Conservation (phyloP, 2,888 invertebrate genomes). For the Teleogryllus oceanicus region DNA sequence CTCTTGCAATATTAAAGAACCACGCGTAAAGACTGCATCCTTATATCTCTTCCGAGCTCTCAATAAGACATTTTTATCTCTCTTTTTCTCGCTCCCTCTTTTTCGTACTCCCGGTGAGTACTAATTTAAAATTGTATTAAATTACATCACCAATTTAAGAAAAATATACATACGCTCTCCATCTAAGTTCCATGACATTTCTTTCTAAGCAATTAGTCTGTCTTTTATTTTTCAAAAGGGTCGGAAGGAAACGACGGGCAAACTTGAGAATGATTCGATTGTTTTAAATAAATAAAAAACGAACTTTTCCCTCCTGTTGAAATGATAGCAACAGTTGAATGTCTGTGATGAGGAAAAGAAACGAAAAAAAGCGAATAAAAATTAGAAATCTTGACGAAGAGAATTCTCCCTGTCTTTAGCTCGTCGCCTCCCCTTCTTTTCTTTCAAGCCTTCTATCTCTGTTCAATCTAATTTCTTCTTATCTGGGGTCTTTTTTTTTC, state of each 20-base stretch:
- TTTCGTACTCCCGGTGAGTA: slow-evolving; percentile 19
- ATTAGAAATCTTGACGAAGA: slow-evolving; percentile 29
- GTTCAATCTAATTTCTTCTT: slow-evolving; percentile 21
- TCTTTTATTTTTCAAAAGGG: slow-evolving; percentile 10
- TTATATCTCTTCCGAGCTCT: not conserved
- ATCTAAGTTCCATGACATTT: slow-evolving; percentile 18
- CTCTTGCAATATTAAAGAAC: slow-evolving; percentile 12
- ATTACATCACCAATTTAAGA: slow-evolving; percentile 18
- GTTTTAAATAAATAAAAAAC: slow-evolving; percentile 11
- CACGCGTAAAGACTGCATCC: not conserved
- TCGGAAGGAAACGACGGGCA: not conserved
- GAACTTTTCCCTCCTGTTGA: slow-evolving; percentile 18
- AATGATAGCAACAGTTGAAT: slow-evolving; percentile 1
- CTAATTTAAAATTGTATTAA: slow-evolving; percentile 18
- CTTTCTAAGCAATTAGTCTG: slow-evolving; percentile 4
- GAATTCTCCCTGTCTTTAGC: slow-evolving; percentile 18
- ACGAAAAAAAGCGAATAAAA: slow-evolving; percentile 25
- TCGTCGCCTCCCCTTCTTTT: not conserved
- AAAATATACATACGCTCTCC: slow-evolving; percentile 1
- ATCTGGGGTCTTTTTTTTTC: slow-evolving; percentile 18
- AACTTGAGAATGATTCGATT: not conserved
- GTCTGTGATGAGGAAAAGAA: slow-evolving; percentile 24
- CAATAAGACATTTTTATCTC: not conserved
- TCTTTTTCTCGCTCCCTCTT: slow-evolving; percentile 20
- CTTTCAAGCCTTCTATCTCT: slow-evolving; percentile 19